Evolutionary conservation across 1,140 invertebrate genomes (phyloP), one percentile per base, ranked within the genome.

Genomic region (Pogonomyrmex barbatus): DNA sequence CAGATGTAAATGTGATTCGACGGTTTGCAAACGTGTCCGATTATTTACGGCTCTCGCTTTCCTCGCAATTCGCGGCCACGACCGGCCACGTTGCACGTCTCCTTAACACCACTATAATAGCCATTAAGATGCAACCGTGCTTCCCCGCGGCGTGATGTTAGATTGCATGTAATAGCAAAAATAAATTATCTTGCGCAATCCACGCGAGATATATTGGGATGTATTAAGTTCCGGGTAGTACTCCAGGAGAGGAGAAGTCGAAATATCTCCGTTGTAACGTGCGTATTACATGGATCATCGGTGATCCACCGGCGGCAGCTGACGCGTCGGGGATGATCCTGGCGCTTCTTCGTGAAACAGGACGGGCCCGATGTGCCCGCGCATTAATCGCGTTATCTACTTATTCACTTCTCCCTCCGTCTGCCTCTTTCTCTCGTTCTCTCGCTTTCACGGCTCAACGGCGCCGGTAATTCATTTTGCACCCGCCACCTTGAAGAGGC

Each of bases 381-480:
- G 83, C 60, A 83, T 90, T 90, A 90, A 90, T 90, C 89, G 86
- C 87, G 87, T 90, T 90, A 90, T 89, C 86, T 86, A 85, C 89
- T 90, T 90, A 90, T 86, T 82, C 83, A 50, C 30, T 36, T 45
- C 78, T 67, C 78, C 36, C 60, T 14, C 24, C 39, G 33, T 58
- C 33, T 24, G 14, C 14, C 39, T 47, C 71, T 39, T 17, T 76
- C 17, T 58, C 62, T 68, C 62, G 0, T n/a, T 47, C 54, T 82
- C 56, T 54, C 85, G 45, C 56, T 63, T 87, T 85, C 47, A 89
- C 87, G 87, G 77, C 87, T 86, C 88, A 88, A 79, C 88, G 89
- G 63, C 77, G 77, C 68, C 83, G 89, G 85, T 90, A 90, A 90
- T 88, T 90, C 86, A 84, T 73, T 90, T 90, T 90, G 71, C 83